Evolutionary conservation across 2,113 vertebrate genomes (phyloP).

Genomic region (Chionodraco myersi): DNA sequence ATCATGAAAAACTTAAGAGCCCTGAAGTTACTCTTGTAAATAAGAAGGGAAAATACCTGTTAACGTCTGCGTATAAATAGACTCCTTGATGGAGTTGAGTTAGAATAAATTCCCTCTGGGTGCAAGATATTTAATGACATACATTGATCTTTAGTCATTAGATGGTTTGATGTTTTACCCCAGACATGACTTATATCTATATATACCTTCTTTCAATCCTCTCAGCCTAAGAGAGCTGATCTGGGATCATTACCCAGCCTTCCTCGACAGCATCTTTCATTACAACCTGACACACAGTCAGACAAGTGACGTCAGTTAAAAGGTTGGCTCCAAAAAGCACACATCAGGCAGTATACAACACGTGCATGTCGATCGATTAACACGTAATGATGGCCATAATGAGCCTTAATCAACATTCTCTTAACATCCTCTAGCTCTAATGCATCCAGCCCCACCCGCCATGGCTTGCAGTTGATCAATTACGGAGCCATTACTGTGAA

Average conservation of each 20-base stretch:
- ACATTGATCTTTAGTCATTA: conserved; percentile 28
- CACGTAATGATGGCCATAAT: conserved; percentile 63
- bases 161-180: conserved; percentile 19
- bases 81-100: conserved; percentile 17
- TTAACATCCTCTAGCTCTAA: conserved; percentile 73
- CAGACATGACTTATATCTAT: not conserved
- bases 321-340: conserved; percentile 39
- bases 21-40: conserved; percentile 1
- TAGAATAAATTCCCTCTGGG: conserved; percentile 21
- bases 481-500: conserved; percentile 75
- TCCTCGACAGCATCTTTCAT: conserved; percentile 32
- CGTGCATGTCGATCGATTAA: conserved; percentile 59
- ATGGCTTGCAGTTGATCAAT: conserved; percentile 75
- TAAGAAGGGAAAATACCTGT: conserved; percentile 36
- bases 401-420: conserved; percentile 79
- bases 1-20: conserved; percentile 20
- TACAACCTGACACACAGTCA: conserved; percentile 16
- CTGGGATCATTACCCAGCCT: conserved; percentile 27
- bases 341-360: conserved; percentile 34
- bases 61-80: conserved; percentile 24
- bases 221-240: conserved; percentile 30
- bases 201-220: conserved; percentile 17
- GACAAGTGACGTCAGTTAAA: conserved; percentile 39
- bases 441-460: conserved; percentile 71
- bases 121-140: conserved; percentile 28